phyloP scores from a whole-genome alignment of 1,140 invertebrate species.

The Anastrepha obliqua region DNA sequence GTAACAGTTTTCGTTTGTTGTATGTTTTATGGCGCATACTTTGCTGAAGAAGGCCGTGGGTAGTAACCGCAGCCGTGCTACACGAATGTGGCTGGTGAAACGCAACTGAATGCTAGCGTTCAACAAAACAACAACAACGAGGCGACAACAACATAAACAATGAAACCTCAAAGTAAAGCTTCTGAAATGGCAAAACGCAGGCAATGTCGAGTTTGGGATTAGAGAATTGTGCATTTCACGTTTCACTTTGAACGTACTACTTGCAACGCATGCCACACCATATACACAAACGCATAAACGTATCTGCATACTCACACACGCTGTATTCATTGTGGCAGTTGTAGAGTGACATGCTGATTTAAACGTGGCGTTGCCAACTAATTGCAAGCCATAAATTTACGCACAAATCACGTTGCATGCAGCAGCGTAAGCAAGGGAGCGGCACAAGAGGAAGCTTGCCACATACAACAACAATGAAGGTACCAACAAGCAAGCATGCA shows the following conservation, averaged over 20 bases:
- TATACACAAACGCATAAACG: background rate
- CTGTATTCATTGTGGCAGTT: slow-evolving; percentile 5
- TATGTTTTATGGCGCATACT: background rate
- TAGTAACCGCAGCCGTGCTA: background rate
- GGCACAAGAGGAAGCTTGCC: background rate
- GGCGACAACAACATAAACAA: background rate
- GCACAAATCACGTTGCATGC: slow-evolving; percentile 51
- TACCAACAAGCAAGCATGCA: slow-evolving; percentile 24
- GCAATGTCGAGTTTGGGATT: slow-evolving; percentile 29
- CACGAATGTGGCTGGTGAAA: background rate
- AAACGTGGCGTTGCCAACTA: slow-evolving; percentile 48
- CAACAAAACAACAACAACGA: background rate
- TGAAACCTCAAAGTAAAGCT: background rate
- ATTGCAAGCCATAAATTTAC: slow-evolving; percentile 50
- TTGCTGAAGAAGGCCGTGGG: background rate
- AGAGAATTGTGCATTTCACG: slow-evolving; percentile 35
- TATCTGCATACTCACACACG: background rate
- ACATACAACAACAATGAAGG: slow-evolving; percentile 7
- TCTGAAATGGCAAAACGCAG: slow-evolving; percentile 22
- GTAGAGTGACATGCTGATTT: slow-evolving; percentile 51
- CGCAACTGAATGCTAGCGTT: background rate
- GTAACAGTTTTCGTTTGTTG: background rate
- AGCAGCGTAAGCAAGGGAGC: background rate
- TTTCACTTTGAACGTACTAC: background rate
- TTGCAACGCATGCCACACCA: slow-evolving; percentile 8